These are phyloP conservation scores for Clinocottus analis DNA, from an alignment of 2,113 vertebrate genomes.

Conservation along the genomic window DNA sequence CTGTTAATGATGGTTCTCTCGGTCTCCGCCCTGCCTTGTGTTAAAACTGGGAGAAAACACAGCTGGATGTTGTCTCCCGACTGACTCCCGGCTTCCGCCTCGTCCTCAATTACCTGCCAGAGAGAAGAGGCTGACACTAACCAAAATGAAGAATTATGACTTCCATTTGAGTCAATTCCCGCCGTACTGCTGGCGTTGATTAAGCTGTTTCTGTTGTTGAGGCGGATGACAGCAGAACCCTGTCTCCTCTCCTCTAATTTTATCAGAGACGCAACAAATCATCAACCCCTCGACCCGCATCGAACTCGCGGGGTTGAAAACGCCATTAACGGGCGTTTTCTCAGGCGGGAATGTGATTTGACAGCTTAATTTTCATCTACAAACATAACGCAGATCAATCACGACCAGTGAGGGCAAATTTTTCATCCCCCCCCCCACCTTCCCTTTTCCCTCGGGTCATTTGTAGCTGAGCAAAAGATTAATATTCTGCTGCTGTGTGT, in stretches of 20 bases:
- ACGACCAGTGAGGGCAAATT: conserved; percentile 52
- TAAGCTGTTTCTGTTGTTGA: conserved; percentile 80
- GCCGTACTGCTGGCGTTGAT: conserved; percentile 75
- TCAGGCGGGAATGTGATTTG: conserved; percentile 81
- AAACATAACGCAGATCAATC: conserved; percentile 81
- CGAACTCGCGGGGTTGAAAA: conserved; percentile 80
- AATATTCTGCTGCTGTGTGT: conserved; percentile 49
- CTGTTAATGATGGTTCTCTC: neutral
- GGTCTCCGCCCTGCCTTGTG: conserved; percentile 14
- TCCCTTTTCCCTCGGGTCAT: conserved; percentile 66
- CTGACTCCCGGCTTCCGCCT: conserved; percentile 41
- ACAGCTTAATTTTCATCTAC: conserved; percentile 90
- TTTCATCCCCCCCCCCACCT: conserved; percentile 44
- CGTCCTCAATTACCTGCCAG: conserved; percentile 58
- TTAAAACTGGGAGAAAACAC: conserved; percentile 33
- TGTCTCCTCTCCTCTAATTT: conserved; percentile 83
- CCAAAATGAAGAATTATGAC: conserved; percentile 78
- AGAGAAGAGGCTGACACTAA: conserved; percentile 62
- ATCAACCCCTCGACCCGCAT: conserved; percentile 66
- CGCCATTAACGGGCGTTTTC: conserved; percentile 81
- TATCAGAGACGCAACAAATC: conserved; percentile 85
- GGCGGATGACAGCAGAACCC: conserved; percentile 79
- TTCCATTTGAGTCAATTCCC: conserved; percentile 73
- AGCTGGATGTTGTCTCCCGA: conserved; percentile 24
- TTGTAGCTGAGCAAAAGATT: conserved; percentile 65